These are phyloP conservation scores for Phalacrocorax aristotelis DNA, from an alignment of 2,113 vertebrate genomes.

Conservation along the genomic window DNA sequence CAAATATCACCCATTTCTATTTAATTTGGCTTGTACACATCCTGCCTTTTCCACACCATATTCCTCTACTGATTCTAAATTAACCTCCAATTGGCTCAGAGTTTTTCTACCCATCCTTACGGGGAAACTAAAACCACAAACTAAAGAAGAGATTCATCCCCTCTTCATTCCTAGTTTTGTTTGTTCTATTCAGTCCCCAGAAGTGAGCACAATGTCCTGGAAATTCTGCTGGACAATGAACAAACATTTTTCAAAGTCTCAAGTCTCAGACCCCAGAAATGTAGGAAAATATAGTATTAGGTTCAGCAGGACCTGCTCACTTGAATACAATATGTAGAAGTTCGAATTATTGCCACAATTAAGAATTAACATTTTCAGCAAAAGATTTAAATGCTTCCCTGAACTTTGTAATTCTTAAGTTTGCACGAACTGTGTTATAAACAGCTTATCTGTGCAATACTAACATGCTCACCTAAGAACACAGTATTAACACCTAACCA, in stretches of 20 bases:
- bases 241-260: background rate
- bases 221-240: background rate
- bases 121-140: background rate
- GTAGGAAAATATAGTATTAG: background rate
- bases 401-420: background rate
- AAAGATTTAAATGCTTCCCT: background rate
- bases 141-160: background rate
- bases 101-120: background rate
- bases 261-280: background rate
- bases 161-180: background rate
- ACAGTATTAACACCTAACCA: background rate
- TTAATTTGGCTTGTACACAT: background rate
- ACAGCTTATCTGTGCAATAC: background rate
- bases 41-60: background rate
- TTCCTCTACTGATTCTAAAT: background rate
- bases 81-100: background rate
- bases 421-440: background rate
- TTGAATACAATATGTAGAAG: background rate
- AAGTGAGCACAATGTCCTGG: background rate
- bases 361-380: background rate
- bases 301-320: background rate
- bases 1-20: background rate
- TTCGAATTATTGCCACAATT: background rate
- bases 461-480: background rate
- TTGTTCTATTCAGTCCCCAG: background rate